Evolutionary conservation across 1,140 invertebrate species (phyloP), one percentile per base, ranked within the genome.

Genomic region (Drosophila lacertosa): DNA sequence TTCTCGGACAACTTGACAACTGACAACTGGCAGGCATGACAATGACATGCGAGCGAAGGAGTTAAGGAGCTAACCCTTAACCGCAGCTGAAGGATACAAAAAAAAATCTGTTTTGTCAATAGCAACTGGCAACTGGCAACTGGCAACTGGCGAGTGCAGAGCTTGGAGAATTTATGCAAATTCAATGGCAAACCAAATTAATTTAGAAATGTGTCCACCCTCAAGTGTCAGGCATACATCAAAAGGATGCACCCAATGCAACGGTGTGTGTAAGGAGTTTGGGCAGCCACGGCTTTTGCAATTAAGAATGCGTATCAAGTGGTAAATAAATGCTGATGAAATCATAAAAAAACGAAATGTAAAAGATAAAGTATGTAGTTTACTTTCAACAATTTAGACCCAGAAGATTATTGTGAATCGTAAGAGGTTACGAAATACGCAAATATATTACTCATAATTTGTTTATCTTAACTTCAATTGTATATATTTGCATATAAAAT

Each of bases 201-300:
- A 88, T 81, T 86, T 77, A 44, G 70, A 71, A 86, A 86, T 86
- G 77, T 77, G 66, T 88, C 66, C 82, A 88, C 69, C 81, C 82
- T 81, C 80, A 84, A 84, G 80, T 73, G 76, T 67, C 72, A 69
- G 35, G 35, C 55, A 68, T 73, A 83, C 80, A 84, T 86, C 68
- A 80, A 80, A 62, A 45, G 33, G 26, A 54, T 48, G 24, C 47
- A 10, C 11, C 22, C 24, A 32, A 16, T 29, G 26, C 26, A 29
- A 29, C 0, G 6, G 26, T 29, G 26, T 29, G 45, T 47, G 20
- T 29, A 24, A 11, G 24, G 51, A 29, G 37, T 35, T 22, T 11
- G 40, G 15, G 22, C 39, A 32, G 26, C 53, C 58, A 50, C 57
- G 15, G 29, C 15, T 73, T 73, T 80, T 73, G 55, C 64, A 81